These are phyloP conservation scores for Euglossa dilemma DNA, from an alignment of 1,140 invertebrate species.

Conservation along the genomic window DNA sequence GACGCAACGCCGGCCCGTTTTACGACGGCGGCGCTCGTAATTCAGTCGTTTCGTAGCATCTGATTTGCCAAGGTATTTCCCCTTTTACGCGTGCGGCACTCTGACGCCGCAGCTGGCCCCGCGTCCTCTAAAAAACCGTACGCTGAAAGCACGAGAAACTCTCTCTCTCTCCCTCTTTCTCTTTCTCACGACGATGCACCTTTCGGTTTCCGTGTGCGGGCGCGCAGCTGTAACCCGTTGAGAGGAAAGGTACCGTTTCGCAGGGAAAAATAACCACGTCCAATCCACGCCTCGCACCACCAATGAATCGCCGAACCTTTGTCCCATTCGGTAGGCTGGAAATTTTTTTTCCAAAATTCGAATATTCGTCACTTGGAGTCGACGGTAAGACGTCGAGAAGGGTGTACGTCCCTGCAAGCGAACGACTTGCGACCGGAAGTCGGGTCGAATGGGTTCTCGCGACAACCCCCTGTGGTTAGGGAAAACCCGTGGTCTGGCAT, in stretches of 20 bases:
- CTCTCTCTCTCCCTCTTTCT: background rate
- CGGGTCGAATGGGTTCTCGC: too few species aligned
- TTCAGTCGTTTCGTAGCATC: conserved; percentile 51
- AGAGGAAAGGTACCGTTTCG: conserved; percentile 30
- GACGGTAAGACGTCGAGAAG: too few species aligned
- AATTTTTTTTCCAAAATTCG: too few species aligned
- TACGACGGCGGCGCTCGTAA: conserved; percentile 35
- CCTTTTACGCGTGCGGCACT: conserved; percentile 24
- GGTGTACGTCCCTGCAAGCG: too few species aligned
- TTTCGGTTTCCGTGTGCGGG: conserved; percentile 60
- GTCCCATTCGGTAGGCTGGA: too few species aligned
- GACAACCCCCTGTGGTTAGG: background rate
- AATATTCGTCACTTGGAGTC: too few species aligned
- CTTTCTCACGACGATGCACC: conserved; percentile 48
- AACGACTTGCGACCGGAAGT: too few species aligned
- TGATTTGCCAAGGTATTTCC: conserved; percentile 44
- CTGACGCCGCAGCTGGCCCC: conserved; percentile 32
- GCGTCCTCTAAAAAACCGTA: conserved; percentile 22
- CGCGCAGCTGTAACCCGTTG: conserved; percentile 57
- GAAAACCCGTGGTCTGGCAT: background rate
- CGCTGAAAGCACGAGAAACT: conserved; percentile 40
- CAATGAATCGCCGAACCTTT: background rate
- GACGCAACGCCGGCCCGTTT: conserved; percentile 25
- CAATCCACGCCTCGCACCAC: too few species aligned
- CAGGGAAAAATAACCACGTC: conserved; percentile 7